Evolutionary conservation across 1,140 invertebrate species (phyloP), one percentile per base, ranked within the genome.

Genomic region (Anoplophora glabripennis): DNA sequence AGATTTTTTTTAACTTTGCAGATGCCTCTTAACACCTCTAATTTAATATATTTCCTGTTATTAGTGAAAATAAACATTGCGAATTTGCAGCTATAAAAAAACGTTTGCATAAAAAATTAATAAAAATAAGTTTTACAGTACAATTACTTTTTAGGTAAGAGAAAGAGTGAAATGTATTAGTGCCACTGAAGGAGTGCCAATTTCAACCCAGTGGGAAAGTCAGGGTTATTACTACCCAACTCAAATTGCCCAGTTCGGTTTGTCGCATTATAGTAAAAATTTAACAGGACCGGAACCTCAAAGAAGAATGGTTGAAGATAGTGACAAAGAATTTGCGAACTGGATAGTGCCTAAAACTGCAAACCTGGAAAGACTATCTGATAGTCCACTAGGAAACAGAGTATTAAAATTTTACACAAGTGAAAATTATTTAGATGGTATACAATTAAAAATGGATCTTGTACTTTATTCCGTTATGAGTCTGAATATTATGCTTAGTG

Each of bases 201-300:
- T 98, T 36, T 96, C 93, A 1, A 95, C 88, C 0, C 96, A 98
- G 72, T 99, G 96, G 96, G 90, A 94, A 59, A 89, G 87, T 17
- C 83, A 85, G 44, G 96, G 64, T 0, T 98, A 99, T 76, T 96
- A 89, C 75, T 99, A 99, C 80, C 95, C 96, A 0, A 98, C 96
- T 1, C 97, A 99, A 81, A 97, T 99, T 63, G 94, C 96, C 4
- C 97, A 99, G 76, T 99, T 94, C 77, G 97, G 93, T 0, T 77
- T 99, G 35, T 92, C 94, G 18, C 97, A 99, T 78, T 99, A 96
- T 77, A 96, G 93, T 75, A 98, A 98, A 78, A 92, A 94, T 77
- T 72, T 94, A 12, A 92, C 89, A 0, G 90, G 93, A 67, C 84
- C 87, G 0, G 84, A 88, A 66, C 89, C 89, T 4, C 81, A 84